These are phyloP conservation scores for Lasiurus cinereus DNA, from an alignment of 2,113 vertebrate genomes.

Conservation along the genomic window DNA sequence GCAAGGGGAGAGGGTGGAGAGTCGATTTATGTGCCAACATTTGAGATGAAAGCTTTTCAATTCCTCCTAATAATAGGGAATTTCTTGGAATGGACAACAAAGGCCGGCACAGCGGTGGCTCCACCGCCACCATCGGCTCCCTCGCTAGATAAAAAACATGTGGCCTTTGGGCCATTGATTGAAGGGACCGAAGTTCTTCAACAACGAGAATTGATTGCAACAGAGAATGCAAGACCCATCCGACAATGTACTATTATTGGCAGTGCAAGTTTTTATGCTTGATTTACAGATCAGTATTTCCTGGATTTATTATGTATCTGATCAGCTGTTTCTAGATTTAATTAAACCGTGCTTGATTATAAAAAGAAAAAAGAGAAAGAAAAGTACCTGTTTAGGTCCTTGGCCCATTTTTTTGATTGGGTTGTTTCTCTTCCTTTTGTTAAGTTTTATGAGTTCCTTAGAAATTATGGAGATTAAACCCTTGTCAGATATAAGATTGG, in stretches of 20 bases:
- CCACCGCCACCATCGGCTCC: slow-evolving; percentile 89
- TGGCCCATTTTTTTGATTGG: too few species aligned
- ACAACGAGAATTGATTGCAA: slow-evolving; percentile 88
- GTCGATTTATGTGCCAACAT: too few species aligned
- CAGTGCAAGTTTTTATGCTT: slow-evolving; percentile 88
- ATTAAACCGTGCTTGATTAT: slow-evolving; percentile 41
- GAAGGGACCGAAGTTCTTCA: slow-evolving; percentile 92
- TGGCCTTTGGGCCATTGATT: slow-evolving; percentile 94
- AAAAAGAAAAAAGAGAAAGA: too few species aligned
- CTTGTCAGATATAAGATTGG: too few species aligned
- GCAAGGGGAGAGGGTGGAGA: too few species aligned
- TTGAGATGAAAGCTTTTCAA: slow-evolving; percentile 92
- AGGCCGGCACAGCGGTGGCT: slow-evolving; percentile 92
- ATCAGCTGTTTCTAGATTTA: slow-evolving; percentile 44
- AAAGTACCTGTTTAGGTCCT: too few species aligned
- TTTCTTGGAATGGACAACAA: slow-evolving; percentile 93
- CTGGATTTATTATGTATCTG: neutral
- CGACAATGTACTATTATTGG: slow-evolving; percentile 87
- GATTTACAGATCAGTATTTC: slow-evolving; percentile 50
- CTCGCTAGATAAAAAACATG: slow-evolving; percentile 92
- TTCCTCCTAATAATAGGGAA: slow-evolving; percentile 91
- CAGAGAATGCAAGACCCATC: slow-evolving; percentile 90
- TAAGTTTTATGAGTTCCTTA: too few species aligned
- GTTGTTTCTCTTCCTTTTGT: too few species aligned
- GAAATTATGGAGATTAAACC: too few species aligned